Evolutionary conservation across 2,888 invertebrate genomes (phyloP).

Genomic region (Glomeris marginata): DNA sequence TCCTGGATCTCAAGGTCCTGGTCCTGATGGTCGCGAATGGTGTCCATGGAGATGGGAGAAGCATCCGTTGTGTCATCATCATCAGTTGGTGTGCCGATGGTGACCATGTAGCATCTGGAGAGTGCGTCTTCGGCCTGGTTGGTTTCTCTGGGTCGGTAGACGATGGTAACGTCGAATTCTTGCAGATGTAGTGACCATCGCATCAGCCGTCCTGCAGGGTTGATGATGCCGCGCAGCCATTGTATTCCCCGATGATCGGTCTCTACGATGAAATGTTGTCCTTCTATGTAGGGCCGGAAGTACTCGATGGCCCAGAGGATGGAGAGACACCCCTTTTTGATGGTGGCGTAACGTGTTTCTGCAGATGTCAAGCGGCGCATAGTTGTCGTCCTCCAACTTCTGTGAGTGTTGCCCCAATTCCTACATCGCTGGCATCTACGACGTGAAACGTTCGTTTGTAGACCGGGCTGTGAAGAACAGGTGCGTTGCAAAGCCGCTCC

Average conservation of each 20-base stretch:
- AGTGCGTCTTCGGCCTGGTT: too few species aligned
- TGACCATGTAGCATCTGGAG: neutral
- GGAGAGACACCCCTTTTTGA: constrained; percentile 20
- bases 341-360: constrained; percentile 19
- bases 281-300: constrained; percentile 19
- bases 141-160: neutral
- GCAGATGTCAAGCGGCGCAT: too few species aligned
- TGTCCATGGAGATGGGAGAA: too few species aligned
- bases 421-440: neutral
- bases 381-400: too few species aligned
- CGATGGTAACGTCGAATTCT: neutral
- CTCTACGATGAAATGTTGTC: constrained; percentile 18
- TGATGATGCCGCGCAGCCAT: constrained; percentile 15
- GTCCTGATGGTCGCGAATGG: too few species aligned
- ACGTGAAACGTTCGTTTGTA: neutral
- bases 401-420: neutral
- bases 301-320: constrained; percentile 19
- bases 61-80: too few species aligned
- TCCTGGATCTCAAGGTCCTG: too few species aligned
- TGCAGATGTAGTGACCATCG: constrained; percentile 2
- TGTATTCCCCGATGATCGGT: constrained; percentile 22
- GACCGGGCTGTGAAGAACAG: neutral
- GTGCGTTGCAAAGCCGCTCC: too few species aligned
- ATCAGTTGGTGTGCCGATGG: too few species aligned
- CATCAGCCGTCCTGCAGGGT: constrained; percentile 21